These are phyloP conservation scores for Ceratina japonica DNA, from an alignment of 1,140 invertebrate species.

Conservation along the genomic window DNA sequence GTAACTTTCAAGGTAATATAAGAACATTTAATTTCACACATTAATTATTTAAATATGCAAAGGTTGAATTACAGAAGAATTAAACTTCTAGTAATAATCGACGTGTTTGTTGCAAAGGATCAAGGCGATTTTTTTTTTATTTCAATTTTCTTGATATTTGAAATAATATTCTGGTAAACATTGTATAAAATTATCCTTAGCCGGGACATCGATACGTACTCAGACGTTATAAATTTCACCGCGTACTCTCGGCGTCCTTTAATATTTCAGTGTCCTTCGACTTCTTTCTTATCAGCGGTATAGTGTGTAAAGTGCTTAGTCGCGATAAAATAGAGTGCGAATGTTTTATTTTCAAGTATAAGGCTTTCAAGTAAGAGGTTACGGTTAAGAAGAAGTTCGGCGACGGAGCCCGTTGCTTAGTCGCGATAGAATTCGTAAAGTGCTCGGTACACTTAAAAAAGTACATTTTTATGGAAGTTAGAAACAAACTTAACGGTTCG, in stretches of 20 bases:
- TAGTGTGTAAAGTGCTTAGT: not conserved
- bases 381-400: not conserved
- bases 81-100: too few relatives aligned
- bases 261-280: constrained; percentile 17
- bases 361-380: too few relatives aligned
- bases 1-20: too few relatives aligned
- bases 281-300: not conserved
- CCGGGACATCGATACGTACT: constrained; percentile 10
- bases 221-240: constrained; percentile 8
- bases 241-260: not conserved
- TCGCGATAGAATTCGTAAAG: not conserved
- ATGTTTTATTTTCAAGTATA: not conserved
- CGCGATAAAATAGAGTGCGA: not conserved
- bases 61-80: too few relatives aligned
- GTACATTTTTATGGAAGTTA: not conserved
- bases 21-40: too few relatives aligned
- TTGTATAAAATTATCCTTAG: not conserved
- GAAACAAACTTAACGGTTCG: too few relatives aligned
- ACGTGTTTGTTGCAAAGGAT: too few relatives aligned
- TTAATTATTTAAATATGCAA: too few relatives aligned
- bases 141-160: too few relatives aligned
- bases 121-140: too few relatives aligned
- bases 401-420: not conserved
- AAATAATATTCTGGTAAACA: too few relatives aligned
- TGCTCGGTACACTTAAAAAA: not conserved